Base-by-base conservation (phyloP, 2,113 vertebrate genomes). In the Globicephala melas region DNA sequence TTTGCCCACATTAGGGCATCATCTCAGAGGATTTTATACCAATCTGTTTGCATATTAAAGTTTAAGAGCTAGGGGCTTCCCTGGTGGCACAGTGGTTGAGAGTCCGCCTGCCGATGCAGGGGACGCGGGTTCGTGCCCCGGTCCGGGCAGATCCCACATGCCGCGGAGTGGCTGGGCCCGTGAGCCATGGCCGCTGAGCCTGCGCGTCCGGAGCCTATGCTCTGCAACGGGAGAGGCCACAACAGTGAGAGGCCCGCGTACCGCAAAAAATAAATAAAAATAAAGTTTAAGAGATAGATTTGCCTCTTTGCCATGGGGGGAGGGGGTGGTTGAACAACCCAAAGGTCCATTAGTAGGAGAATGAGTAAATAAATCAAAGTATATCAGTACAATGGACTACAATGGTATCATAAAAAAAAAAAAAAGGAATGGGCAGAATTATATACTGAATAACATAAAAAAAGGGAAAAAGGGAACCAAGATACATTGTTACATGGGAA, bases 41-140 rank as follows among this genome's bases (percentile, higher is more conserved):
- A 92, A 55, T 88, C 58, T 92, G 4, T 94, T 89, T 94, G 20
- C 25, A 86, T 74, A 86, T 94, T 79, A 86, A 91, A 94, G 10
- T 94, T 91, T 62, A 76, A 95, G 36, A 94, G 73, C 67, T 70
- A 73, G 44, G 8, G 44, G 44, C 44, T 44, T 44, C 44, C 44
- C 44, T 44, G 44, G 44, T 44, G 44, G 44, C 44, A 0, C 44
- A 44, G 44, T 44, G 44, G 44, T 10, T 44, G 44, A 44, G 44
- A 44, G 9, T 44, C 8, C 44, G 2, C 44, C 44, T 44, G 44
- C 44, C 7, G 44, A 44, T 44, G 44, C 44, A 1, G 44, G 44
- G 7, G 7, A 44, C 44, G 1, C 44, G 7, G 44, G 44, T 44
- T 44, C 44, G 44, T 44, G 44, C 44, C 44, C 44, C 44, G 44